These are phyloP conservation scores for Lindbergichthys nudifrons DNA, from an alignment of 2,797 vertebrate species.

Conservation along the genomic window DNA sequence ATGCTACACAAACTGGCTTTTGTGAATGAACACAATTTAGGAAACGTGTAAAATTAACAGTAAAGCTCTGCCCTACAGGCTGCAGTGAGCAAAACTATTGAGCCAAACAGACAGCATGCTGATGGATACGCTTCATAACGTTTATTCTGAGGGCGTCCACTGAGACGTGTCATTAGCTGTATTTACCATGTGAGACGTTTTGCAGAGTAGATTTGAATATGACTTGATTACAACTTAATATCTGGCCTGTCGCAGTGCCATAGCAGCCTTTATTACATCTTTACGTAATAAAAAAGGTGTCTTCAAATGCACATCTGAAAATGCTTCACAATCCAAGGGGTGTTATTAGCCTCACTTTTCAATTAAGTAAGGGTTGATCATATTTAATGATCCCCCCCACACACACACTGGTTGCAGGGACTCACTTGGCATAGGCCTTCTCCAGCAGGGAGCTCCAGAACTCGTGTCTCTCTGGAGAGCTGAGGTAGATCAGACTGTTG, in stretches of 20 bases:
- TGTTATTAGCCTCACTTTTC: neutral
- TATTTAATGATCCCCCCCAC: neutral
- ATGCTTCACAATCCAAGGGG: neutral
- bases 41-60: neutral
- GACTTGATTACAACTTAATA: too few relatives aligned
- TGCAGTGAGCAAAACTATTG: neutral
- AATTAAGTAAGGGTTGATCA: neutral
- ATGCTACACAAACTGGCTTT: neutral
- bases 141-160: neutral
- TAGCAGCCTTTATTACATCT: too few relatives aligned
- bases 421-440: conserved; percentile 88
- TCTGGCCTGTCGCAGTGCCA: too few relatives aligned
- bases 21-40: neutral
- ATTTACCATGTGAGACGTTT: too few relatives aligned
- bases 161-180: too few relatives aligned
- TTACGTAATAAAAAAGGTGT: neutral
- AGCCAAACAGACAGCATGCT: neutral
- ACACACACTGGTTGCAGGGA: neutral
- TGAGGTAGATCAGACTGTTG: conserved; percentile 78
- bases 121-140: neutral
- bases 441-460: conserved; percentile 88
- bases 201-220: too few relatives aligned
- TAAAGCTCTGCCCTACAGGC: neutral
- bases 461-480: conserved; percentile 75
- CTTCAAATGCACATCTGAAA: neutral